phyloP scores from a whole-genome alignment of 2,888 invertebrate species.

The Anthophora plumipes region DNA sequence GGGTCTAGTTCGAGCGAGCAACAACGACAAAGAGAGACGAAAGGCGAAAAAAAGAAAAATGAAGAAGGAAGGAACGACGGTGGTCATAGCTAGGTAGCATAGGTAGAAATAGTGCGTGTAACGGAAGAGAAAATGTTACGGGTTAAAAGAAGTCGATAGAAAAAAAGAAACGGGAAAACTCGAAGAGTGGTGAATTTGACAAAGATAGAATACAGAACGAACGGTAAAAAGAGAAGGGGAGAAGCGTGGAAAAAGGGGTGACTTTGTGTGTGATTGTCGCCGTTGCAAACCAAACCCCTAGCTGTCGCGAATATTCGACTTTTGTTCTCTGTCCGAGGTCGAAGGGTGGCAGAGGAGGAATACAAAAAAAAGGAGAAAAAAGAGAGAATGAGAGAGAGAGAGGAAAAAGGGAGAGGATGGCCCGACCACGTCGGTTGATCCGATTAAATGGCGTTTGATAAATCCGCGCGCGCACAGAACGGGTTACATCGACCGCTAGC shows the following conservation, averaged over 20 bases:
- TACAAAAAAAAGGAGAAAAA: constrained; percentile 15
- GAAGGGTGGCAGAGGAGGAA: constrained; percentile 23
- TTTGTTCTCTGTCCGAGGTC: constrained; percentile 60
- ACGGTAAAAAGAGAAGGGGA: neutral
- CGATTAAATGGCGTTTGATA: constrained; percentile 73
- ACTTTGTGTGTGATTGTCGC: constrained; percentile 39
- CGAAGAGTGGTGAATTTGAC: neutral
- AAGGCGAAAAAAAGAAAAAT: neutral
- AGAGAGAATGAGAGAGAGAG: neutral
- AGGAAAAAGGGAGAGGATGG: constrained; percentile 8
- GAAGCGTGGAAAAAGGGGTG: constrained; percentile 19
- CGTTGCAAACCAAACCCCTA: constrained; percentile 51
- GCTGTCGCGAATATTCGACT: constrained; percentile 64
- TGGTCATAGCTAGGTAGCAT: constrained; percentile 1
- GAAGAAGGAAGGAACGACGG: neutral
- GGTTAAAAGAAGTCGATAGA: constrained; percentile 1
- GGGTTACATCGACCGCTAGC: constrained; percentile 50
- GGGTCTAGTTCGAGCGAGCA: constrained; percentile 22
- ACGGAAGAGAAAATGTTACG: constrained; percentile 34
- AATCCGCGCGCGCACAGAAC: constrained; percentile 60
- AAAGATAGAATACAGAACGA: neutral
- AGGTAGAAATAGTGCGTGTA: constrained; percentile 22
- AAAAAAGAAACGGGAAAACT: neutral
- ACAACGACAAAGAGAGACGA: neutral
- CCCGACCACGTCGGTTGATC: constrained; percentile 55